Conservation (phyloP, 2,797 vertebrate species). For the Carapus acus region DNA sequence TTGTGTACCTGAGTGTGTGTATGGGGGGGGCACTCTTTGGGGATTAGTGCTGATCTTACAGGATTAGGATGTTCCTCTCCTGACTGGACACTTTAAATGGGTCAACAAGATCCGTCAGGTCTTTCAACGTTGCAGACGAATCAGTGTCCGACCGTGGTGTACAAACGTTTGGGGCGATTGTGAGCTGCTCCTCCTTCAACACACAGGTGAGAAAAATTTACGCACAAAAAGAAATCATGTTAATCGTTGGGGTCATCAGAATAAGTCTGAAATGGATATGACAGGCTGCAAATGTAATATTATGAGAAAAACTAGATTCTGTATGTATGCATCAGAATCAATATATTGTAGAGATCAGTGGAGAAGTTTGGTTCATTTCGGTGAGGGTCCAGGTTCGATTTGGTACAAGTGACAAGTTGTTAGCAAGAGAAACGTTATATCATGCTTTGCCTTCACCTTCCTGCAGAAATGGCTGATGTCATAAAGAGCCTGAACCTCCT, state of each 20-base stretch:
- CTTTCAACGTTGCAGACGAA: constrained; percentile 6
- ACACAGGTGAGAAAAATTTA: constrained; percentile 31
- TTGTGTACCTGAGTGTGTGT: too few relatives aligned
- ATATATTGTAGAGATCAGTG: too few relatives aligned
- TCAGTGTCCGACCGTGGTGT: constrained; percentile 3
- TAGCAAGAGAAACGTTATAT: too few relatives aligned
- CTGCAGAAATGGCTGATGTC: constrained; percentile 64
- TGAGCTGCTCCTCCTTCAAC: neutral
- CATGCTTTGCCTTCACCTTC: neutral
- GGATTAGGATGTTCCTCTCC: constrained; percentile 67
- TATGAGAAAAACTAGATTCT: too few relatives aligned
- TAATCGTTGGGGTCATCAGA: too few relatives aligned
- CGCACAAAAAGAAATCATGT: too few relatives aligned
- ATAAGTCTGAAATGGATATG: too few relatives aligned
- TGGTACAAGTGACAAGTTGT: too few relatives aligned
- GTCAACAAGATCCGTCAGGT: constrained; percentile 16
- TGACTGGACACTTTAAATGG: constrained; percentile 51
- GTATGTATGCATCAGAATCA: too few relatives aligned
- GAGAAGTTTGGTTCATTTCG: too few relatives aligned
- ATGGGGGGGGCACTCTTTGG: constrained; percentile 16
- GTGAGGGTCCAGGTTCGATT: too few relatives aligned
- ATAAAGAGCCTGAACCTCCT: constrained; percentile 66
- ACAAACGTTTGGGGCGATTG: constrained; percentile 12
- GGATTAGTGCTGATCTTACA: constrained; percentile 59
- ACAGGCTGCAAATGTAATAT: too few relatives aligned